Conservation (phyloP, 2,797 vertebrate species). For the Hapalemur alaotrensis region DNA sequence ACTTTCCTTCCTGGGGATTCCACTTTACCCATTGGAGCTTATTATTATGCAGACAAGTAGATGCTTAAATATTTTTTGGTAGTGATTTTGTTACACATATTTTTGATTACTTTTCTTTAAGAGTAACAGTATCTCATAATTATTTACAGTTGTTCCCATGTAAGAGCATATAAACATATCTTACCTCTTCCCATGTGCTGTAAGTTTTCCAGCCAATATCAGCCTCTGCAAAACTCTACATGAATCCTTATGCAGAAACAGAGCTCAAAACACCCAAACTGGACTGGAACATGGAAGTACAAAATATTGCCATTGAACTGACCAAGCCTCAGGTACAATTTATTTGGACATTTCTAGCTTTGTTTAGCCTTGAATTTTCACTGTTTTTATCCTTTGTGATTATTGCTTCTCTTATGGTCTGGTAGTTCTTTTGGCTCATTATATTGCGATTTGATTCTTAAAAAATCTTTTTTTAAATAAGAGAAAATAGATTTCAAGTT, state of each 20-base stretch:
- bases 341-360: not conserved
- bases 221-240: slow-evolving; percentile 94
- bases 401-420: not conserved
- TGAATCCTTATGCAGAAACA: slow-evolving; percentile 92
- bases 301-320: slow-evolving; percentile 94
- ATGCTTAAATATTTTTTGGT: not conserved
- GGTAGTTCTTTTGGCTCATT: not conserved
- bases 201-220: slow-evolving; percentile 96
- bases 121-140: slow-evolving; percentile 14
- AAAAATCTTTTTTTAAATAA: not conserved
- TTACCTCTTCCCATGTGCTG: slow-evolving; percentile 17
- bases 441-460: not conserved
- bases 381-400: not conserved
- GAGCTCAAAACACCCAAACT: slow-evolving; percentile 92
- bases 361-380: not conserved
- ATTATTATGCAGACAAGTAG: not conserved
- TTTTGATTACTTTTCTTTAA: slow-evolving; percentile 5
- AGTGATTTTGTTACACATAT: not conserved
- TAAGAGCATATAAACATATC: slow-evolving; percentile 17
- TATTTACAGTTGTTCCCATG: slow-evolving; percentile 8
- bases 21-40: not conserved
- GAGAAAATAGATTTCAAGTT: not conserved
- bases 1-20: not conserved
- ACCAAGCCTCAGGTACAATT: slow-evolving; percentile 92
- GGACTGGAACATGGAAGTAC: slow-evolving; percentile 93